Evolutionary conservation across 2,113 vertebrate genomes (phyloP), one percentile per base, ranked within the genome.

Genomic region (Calyptommatus sinebrachiatus): DNA sequence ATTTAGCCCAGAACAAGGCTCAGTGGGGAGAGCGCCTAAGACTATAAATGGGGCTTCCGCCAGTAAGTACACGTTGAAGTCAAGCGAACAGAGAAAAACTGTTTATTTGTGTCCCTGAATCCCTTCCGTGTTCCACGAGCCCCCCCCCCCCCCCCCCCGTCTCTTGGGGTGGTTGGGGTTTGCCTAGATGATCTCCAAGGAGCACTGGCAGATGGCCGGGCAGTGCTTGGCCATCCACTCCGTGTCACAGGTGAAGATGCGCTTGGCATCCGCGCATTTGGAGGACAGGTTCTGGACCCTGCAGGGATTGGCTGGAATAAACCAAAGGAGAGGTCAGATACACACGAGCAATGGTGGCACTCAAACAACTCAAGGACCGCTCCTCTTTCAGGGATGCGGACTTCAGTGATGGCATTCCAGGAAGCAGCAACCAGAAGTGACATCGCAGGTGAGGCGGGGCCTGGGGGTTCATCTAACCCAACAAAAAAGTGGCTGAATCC

Each of bases 271-370:
- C 3, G 1, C 7, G 12, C 75, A 76, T 8, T 46, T 5, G 2
- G 1, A 1, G 18, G 4, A 3, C 0, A 7, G 7, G 12, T 66
- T 20, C 2, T 1, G 1, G 10, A 48, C 29, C 45, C 22, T 48
- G n/a, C 75, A 76, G 20, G 62, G 62, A 21, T 66, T 66, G 62
- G 75, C 75, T 76, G 45, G 50, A 76, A 50, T 10, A 10, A n/a
- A 75, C 16, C 9, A 46, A 48, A 76, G 1, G 4, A 66, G 66
- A 66, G 50, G 62, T 76, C 22, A 76, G 62, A 73, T 22, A 3
- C 7, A 45, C 50, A 2, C n/a, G 7, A 71, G 70, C 10, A 10
- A n/a, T 7, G 35, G 4, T 57, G 53, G 14, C 53, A 18, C 53
- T 57, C 14, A 57, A 57, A 18, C 14, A 57, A 57, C 14, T 18